Evolutionary conservation across 1,140 invertebrate species (phyloP), one percentile per base, ranked within the genome.

Genomic region (Rhyacophila brunnea): DNA sequence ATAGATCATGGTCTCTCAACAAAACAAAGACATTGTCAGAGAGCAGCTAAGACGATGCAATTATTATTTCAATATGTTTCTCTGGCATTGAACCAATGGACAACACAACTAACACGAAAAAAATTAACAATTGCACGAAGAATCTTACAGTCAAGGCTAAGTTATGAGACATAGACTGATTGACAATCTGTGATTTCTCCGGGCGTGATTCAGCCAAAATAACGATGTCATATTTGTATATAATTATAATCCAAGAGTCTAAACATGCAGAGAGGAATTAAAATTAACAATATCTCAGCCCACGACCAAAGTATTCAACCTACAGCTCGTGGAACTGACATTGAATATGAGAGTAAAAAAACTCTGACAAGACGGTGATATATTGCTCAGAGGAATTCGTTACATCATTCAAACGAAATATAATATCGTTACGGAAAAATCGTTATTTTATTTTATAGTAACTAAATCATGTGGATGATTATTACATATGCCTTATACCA

Each of bases 161-260:
- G 23, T n/a, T 15, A n/a, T n/a, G 38, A n/a, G 38, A 40, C 38
- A 40, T 13, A 13, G 38, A 7, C 11, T 15, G 35, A 17, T 36
- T 36, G 35, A 51, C 20, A 11, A 18, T 51, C 38, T 34, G 49
- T 51, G 49, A 51, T 35, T 50, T 34, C 32, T 50, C 14, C 10
- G 15, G 18, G n/a, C 48, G 32, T 50, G 48, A 50, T 15, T 51
- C 18, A 17, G 18, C 32, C 23, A 28, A 28, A 28, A 28, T 3
- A 36, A 35, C 28, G 28, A 14, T 13, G 15, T 48, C 19, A 28
- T 48, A 48, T 48, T 32, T 32, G 46, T 23, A 13, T 48, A 32
- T 28, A 28, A 28, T 45, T 17, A 17, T 14, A 13, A 1, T 45
- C 20, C 10, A 45, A 45, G 20, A 1, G 17, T 15, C 7, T 28